phyloP scores from a whole-genome alignment of 2,113 vertebrate genomes.

The Ornithorhynchus anatinus region DNA sequence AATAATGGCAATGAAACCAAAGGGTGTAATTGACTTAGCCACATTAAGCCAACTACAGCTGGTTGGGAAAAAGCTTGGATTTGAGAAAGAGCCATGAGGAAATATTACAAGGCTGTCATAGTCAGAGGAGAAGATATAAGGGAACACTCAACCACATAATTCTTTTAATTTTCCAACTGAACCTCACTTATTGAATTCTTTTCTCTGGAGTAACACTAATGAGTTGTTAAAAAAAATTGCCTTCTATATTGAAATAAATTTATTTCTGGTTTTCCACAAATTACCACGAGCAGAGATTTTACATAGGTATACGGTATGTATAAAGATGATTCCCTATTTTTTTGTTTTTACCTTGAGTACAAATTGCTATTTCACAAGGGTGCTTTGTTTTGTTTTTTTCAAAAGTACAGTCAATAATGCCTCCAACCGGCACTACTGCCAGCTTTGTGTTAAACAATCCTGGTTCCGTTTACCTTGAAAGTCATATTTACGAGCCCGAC shows the following conservation, averaged over 20 bases:
- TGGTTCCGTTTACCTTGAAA: too few species aligned
- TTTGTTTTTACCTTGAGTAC: neutral
- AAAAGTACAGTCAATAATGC: neutral
- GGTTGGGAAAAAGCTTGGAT: neutral
- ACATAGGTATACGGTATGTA: too few species aligned
- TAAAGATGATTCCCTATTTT: neutral
- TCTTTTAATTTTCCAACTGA: slow-evolving; percentile 11
- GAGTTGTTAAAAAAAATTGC: slow-evolving; percentile 11
- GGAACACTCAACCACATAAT: neutral
- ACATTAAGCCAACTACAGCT: neutral
- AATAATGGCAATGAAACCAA: slow-evolving; percentile 7
- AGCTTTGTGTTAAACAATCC: neutral
- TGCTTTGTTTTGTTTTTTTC: too few species aligned
- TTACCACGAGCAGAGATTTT: too few species aligned
- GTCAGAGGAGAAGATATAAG: slow-evolving; percentile 14
- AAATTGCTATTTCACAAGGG: neutral
- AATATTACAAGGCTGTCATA: slow-evolving; percentile 7
- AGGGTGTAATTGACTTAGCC: neutral
- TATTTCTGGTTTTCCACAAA: slow-evolving; percentile 5
- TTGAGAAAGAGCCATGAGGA: slow-evolving; percentile 1
- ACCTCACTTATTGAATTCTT: slow-evolving; percentile 15
- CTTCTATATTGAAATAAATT: slow-evolving; percentile 21
- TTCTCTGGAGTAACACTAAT: slow-evolving; percentile 14
- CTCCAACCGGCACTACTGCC: neutral
- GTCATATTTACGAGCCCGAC: too few species aligned